Base-by-base conservation (phyloP, 1,140 invertebrate genomes). In the Acromyrmex charruanus region DNA sequence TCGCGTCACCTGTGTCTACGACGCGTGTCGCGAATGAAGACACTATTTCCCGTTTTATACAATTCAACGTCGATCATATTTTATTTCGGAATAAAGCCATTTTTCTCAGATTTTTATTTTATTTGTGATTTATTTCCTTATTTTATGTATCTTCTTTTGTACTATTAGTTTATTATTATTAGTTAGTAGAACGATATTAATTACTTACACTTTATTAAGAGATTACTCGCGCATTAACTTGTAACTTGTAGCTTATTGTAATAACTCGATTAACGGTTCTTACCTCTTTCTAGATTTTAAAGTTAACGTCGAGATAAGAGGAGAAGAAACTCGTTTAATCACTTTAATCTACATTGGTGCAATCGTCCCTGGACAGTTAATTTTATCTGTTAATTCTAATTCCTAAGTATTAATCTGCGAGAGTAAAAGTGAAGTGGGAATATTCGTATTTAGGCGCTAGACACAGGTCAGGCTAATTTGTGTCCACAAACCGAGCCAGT, bases 401-500 rank as follows among this genome's bases (percentile, higher is more conserved):
- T 75, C 18, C 49, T 35, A 59, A 74, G 9, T 84, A 49, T 49
- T 18, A 51, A 18, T 61, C 9, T 44, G 35, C 3, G 6, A 49
- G 2, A 18, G 10, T 21, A 51, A 74, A 55, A 72, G 1, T 10
- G 25, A n/a, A 35, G 9, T 21, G 6, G n/a, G 12, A 72, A 28
- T 71, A 72, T 72, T 82, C 21, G 35, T 74, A 51, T 51, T 69
- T 25, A 39, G 28, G 21, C 61, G 71, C 59, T 92, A 91, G 91
- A 92, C 91, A 91, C 90, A 91, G 91, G 92, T 91, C 87, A 85
- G 89, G 90, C 81, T 91, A 89, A 89, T 91, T 93, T 93, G 72
- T 93, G 92, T 94, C 94, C 92, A 94, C 92, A 92, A 94, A 94
- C 93, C 93, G 92, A 94, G 93, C 94, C 93, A 94, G 92, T 91